Evolutionary conservation across 2,113 vertebrate genomes (phyloP).

Genomic region (Semicossyphus pulcher): DNA sequence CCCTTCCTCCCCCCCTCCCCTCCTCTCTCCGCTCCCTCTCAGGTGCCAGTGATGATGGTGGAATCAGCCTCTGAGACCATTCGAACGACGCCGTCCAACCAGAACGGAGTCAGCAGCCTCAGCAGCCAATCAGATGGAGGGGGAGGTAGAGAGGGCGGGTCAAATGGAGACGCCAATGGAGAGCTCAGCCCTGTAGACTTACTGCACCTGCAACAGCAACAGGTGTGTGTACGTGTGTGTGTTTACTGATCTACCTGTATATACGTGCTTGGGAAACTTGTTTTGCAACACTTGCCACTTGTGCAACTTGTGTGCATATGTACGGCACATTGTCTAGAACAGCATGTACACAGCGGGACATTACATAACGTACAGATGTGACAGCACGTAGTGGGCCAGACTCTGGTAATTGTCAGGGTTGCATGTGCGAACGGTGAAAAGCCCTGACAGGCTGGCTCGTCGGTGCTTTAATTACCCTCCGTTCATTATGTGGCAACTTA

Average conservation of each 20-base stretch:
- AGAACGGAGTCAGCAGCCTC: slow-evolving; percentile 97
- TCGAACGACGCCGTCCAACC: slow-evolving; percentile 93
- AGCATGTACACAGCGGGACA: slow-evolving; percentile 36
- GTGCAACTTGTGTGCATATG: slow-evolving; percentile 30
- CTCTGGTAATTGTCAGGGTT: slow-evolving; percentile 49
- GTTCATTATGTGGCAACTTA: slow-evolving; percentile 47
- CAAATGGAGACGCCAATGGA: slow-evolving; percentile 91
- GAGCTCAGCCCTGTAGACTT: slow-evolving; percentile 96
- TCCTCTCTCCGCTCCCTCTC: slow-evolving; percentile 24
- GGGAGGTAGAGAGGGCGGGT: slow-evolving; percentile 84
- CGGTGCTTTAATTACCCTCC: slow-evolving; percentile 59
- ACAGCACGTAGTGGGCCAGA: slow-evolving; percentile 28
- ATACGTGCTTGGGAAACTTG: slow-evolving; percentile 22
- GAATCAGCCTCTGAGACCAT: slow-evolving; percentile 99
- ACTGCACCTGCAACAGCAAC: slow-evolving; percentile 98
- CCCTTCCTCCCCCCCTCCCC: not conserved
- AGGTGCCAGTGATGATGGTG: slow-evolving; percentile 99
- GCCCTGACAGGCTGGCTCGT: slow-evolving; percentile 55
- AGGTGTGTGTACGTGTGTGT: slow-evolving; percentile 80
- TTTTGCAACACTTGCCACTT: slow-evolving; percentile 48
- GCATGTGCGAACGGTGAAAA: slow-evolving; percentile 35
- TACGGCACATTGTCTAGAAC: slow-evolving; percentile 31
- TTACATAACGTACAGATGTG: slow-evolving; percentile 65
- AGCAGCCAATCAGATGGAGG: slow-evolving; percentile 92
- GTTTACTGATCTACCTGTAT: slow-evolving; percentile 32